Evolutionary conservation across 2,797 vertebrate species (phyloP), one percentile per base, ranked within the genome.

Genomic region (Zonotrichia albicollis): DNA sequence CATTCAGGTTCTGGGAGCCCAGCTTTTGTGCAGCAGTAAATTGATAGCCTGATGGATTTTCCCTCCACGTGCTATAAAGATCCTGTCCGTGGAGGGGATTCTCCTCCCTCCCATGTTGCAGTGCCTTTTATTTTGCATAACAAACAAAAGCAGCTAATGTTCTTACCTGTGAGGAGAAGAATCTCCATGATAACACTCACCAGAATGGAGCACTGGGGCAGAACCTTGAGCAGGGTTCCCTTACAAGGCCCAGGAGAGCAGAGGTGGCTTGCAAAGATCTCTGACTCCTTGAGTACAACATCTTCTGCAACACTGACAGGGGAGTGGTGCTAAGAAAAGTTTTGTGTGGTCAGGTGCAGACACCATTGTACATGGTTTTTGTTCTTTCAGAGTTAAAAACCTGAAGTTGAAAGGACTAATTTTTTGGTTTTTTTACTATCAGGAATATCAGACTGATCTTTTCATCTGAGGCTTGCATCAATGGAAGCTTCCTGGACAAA

Each of bases 401-500:
- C 22, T 81, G 43, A 78, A 50, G 36, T 10, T 80, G 65, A 65
- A 94, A 76, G 30, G 30, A 71, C 51, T 95, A 18, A 83, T n/a
- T 57, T 71, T 70, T 53, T 73, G 34, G 19, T 53, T 92, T 73
- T 42, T 40, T 88, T 46, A 62, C 80, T 65, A n/a, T 94, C 74
- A 98, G 98, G 93, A 84, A 67, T 79, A 95, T 98, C 67, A 75
- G 21, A 60, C 38, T 91, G 68, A 96, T 96, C 43, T 98, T 99
- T 94, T 98, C 98, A 64, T 98, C 98, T 45, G 96, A 97, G 51
- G 98, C 98, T 40, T 97, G 97, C 95, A 61, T 99, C 85, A 98
- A 97, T 22, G 97, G 96, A 93, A 98, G 98, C 91, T 99, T 99
- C 92, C 95, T 98, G 68, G 95, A 97, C 26, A 96, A 93, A 97